Evolutionary conservation across 2,113 vertebrate genomes (phyloP).

Genomic region (Mastomys natalensis): DNA sequence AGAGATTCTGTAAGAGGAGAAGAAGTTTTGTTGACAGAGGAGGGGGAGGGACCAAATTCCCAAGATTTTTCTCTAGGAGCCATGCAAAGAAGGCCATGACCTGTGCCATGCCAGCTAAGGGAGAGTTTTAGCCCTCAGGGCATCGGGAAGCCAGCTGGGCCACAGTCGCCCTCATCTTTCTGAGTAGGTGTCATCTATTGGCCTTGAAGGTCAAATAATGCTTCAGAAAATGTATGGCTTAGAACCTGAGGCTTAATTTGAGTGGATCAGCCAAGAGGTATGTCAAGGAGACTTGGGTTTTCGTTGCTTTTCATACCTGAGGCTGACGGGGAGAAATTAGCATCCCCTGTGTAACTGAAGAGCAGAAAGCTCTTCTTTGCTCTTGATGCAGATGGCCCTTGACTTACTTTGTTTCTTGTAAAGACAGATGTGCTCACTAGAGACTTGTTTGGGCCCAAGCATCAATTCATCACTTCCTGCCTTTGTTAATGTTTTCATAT

Average conservation of each 20-base stretch:
- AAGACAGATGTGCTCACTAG: background rate
- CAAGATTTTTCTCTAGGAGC: background rate
- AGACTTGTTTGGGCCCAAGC: background rate
- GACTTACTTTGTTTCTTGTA: background rate
- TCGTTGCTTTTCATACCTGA: background rate
- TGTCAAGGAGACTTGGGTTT: background rate
- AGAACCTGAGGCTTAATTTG: background rate
- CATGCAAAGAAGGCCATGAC: background rate
- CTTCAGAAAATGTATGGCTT: background rate
- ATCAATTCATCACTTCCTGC: background rate
- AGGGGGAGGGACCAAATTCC: background rate
- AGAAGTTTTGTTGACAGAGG: background rate
- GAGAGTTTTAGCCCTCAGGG: background rate
- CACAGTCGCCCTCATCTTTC: fast-evolving
- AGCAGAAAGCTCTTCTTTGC: fast-evolving
- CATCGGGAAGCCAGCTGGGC: background rate
- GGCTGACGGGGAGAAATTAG: background rate
- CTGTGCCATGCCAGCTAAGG: background rate
- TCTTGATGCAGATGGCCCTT: background rate
- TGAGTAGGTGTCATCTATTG: background rate
- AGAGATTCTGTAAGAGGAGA: background rate
- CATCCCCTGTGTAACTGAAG: fast-evolving
- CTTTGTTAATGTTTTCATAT: background rate
- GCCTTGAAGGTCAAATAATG: background rate
- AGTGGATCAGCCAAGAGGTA: background rate